Conservation (phyloP, 1,140 invertebrate genomes). For the Panonychus citri region DNA sequence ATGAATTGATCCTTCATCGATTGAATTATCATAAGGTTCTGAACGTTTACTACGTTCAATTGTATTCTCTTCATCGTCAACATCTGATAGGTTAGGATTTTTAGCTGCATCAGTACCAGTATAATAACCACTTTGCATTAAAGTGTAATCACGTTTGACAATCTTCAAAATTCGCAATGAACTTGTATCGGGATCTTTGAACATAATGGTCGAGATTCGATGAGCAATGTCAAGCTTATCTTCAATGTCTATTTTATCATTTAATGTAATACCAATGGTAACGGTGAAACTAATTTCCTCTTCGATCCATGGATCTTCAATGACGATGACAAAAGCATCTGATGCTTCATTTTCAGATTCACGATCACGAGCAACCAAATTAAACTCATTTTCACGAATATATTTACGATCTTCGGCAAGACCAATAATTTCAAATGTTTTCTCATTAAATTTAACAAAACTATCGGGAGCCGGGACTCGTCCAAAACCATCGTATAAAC, state of each 20-base stretch:
- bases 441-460: neutral
- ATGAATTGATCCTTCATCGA: neutral
- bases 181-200: neutral
- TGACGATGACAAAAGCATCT: neutral
- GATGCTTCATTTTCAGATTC: neutral
- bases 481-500: neutral
- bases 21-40: neutral
- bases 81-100: neutral
- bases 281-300: neutral
- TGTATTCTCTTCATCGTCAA: neutral
- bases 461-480: neutral
- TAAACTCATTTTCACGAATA: neutral
- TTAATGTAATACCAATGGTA: neutral
- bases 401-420: neutral
- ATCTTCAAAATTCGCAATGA: neutral
- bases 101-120: neutral
- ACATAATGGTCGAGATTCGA: neutral
- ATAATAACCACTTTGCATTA: neutral
- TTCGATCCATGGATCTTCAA: neutral
- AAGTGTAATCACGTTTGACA: neutral
- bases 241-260: neutral
- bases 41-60: neutral
- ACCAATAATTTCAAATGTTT: neutral
- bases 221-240: neutral
- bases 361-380: neutral